These are phyloP conservation scores for Protobothrops mucrosquamatus DNA, from an alignment of 2,113 vertebrate species.

Conservation along the genomic window DNA sequence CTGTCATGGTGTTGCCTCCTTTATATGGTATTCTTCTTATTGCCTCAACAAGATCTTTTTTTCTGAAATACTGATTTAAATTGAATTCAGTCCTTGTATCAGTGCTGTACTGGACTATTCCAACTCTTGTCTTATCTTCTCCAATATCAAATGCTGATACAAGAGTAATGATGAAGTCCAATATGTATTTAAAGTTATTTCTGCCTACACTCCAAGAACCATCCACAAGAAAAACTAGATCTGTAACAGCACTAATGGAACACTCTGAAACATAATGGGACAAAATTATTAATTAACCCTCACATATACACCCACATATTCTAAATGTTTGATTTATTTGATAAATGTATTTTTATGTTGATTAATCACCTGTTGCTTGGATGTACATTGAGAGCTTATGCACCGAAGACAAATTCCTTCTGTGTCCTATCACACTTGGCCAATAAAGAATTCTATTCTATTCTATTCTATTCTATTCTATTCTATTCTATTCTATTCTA, in stretches of 20 bases:
- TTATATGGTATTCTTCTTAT: conserved; percentile 86
- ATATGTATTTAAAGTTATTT: conserved; percentile 85
- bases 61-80: conserved; percentile 79
- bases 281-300: background rate
- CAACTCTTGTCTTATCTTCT: conserved; percentile 86
- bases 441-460: no score
- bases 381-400: no score
- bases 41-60: conserved; percentile 79
- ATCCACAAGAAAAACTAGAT: conserved; percentile 90
- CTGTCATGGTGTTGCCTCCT: conserved; percentile 89
- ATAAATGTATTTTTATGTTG: no score
- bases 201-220: conserved; percentile 89
- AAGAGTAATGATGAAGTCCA: conserved; percentile 80
- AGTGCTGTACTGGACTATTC: conserved; percentile 87
- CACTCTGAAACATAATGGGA: conserved; percentile 78
- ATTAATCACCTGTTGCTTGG: no score
- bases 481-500: no score
- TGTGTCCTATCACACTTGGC: no score
- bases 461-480: no score
- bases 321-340: background rate
- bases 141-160: conserved; percentile 91
- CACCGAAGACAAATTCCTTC: no score
- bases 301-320: background rate
- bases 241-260: conserved; percentile 78
- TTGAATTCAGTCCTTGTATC: conserved; percentile 86